Evolutionary conservation across 1,140 invertebrate genomes (phyloP), one percentile per base, ranked within the genome.

Genomic region (Diorhabda sublineata): DNA sequence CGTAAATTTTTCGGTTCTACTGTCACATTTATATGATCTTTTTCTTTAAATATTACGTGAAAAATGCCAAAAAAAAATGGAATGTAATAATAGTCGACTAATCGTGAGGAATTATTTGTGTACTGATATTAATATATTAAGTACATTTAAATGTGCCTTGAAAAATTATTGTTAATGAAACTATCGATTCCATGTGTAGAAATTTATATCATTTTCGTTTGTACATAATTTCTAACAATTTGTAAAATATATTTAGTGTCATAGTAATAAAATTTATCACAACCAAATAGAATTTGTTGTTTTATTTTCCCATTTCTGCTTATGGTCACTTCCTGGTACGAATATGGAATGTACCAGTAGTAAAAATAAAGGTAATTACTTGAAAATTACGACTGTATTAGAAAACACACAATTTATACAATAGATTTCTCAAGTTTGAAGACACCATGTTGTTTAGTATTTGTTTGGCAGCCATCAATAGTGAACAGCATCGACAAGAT

Each of bases 191-290:
- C 68, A 64, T 58, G 64, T 66, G 71, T 73, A 73, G 71, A 67
- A 61, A 61, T 68, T 66, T 68, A 67, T 62, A 62, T 58, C 58
- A 56, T 61, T 57, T 62, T 64, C 69, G 43, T 68, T 66, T 73
- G 72, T 71, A 73, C 70, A 73, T 73, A 73, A 73, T 71, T 73
- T 73, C 67, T 73, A 71, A 73, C 45, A 64, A 71, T 73, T 73
- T 73, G 72, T 73, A 73, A 73, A 68, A 61, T 67, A 70, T 70
- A 57, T 66, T n/a, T 45, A 64, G 47, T 9, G 41, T 45, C 44
- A 56, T 8, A 11, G 41, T 8, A 64, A 45, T 42, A 64, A 64
- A 47, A 64, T 47, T 42, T 64, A 64, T 64, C 43, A 64, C 62
- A 64, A 4, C 3, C 5, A n/a, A 41, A 47, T 42, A 9, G 9